Base-by-base conservation (phyloP, 2,888 invertebrate genomes). In the Tinea pellionella region DNA sequence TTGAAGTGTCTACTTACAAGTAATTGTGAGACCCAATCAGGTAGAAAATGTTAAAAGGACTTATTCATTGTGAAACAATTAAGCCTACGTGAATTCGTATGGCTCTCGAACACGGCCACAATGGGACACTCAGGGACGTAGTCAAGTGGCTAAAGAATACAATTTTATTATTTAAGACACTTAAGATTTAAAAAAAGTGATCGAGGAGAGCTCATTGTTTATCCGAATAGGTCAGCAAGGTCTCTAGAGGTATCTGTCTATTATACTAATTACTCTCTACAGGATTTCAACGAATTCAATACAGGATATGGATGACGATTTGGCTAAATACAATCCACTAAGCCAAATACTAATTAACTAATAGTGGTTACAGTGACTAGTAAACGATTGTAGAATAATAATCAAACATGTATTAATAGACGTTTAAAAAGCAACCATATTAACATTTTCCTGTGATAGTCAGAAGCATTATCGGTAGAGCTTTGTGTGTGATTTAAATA, bases 91-190 rank as follows among this genome's bases (percentile, higher is more conserved):
- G 37, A n/a, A 37, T 37, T 37, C 37, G 9, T 37, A n/a, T 43
- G 53, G 59, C 69, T 66, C 74, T 77, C 69, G 68, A 76, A 72
- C 73, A 72, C 68, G 72, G 66, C 66, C 32, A 73, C 73, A 77
- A 76, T 73, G 68, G 73, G 64, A 66, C 67, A 67, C 37, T 37
- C 37, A n/a, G 67, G 73, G 72, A 73, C 69, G 72, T 64, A 66
- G 68, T 71, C 61, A 64, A 73, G 72, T 63, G 68, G 64, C 64
- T 67, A 67, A 71, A 72, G 69, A 72, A 72, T 69, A 73, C 71
- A 70, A 69, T 74, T 75, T 72, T 77, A 74, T 78, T 76, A 74
- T 78, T 72, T 72, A 67, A 66, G 66, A 64, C 68, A 73, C 76
- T 75, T 70, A 69, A 73, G n/a, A n/a, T n/a, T n/a, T n/a, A 65